Evolutionary conservation across 2,113 vertebrate species (phyloP).

Genomic region (Anoplopoma fimbria): DNA sequence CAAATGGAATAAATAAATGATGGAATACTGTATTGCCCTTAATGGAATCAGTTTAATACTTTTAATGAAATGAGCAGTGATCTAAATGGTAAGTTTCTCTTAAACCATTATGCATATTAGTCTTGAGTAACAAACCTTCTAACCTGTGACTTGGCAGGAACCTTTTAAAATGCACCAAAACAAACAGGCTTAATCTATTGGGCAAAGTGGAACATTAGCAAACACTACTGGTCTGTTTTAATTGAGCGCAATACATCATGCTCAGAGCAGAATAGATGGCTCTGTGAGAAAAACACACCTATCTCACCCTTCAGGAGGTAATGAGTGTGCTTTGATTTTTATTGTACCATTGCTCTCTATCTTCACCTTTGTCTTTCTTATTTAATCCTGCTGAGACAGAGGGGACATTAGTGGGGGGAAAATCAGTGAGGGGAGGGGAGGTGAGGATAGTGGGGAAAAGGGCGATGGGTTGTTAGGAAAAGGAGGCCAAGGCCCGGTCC

Average conservation of each 20-base stretch:
- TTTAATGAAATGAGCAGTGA: neutral
- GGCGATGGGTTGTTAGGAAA: neutral
- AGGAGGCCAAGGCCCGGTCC: neutral
- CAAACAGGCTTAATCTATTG: slow-evolving; percentile 15
- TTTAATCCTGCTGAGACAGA: slow-evolving; percentile 44
- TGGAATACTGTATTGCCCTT: neutral
- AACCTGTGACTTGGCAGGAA: neutral
- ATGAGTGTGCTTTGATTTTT: slow-evolving; percentile 60
- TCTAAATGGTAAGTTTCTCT: neutral
- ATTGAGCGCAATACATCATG: slow-evolving; percentile 41
- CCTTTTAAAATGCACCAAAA: slow-evolving; percentile 12
- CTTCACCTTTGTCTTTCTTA: slow-evolving; percentile 35
- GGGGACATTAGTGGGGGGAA: neutral
- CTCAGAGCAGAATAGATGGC: slow-evolving; percentile 36
- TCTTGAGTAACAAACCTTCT: neutral
- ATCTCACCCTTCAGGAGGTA: slow-evolving; percentile 56
- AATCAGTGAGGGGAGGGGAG: neutral
- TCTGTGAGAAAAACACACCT: slow-evolving; percentile 40
- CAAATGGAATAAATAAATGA: neutral
- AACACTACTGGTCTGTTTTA: slow-evolving; percentile 22
- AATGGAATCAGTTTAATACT: neutral
- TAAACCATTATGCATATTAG: neutral
- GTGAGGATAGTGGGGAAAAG: neutral
- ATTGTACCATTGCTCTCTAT: slow-evolving; percentile 40
- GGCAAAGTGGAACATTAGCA: slow-evolving; percentile 40